Evolutionary conservation across 2,888 invertebrate species (phyloP).

Genomic region (Cenopis cana): DNA sequence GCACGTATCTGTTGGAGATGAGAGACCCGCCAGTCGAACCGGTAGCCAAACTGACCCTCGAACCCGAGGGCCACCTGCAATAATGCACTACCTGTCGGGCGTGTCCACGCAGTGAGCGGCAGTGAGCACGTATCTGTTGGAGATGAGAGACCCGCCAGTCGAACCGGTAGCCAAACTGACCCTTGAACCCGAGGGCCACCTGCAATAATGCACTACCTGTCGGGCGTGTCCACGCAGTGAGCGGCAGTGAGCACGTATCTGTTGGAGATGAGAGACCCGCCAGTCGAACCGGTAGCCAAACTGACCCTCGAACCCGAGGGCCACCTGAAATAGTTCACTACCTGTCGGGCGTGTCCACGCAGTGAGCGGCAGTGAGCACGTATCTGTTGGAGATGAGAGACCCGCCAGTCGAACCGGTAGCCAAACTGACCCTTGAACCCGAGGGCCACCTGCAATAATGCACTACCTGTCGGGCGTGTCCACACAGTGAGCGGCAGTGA

Average conservation of each 20-base stretch:
- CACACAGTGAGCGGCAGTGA: conserved; percentile 79
- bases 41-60: no score
- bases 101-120: no score
- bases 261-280: conserved; percentile 58
- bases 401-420: conserved; percentile 68
- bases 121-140: no score
- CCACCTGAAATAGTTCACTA: conserved; percentile 62
- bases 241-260: background rate
- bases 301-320: conserved; percentile 66
- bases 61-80: no score
- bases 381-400: conserved; percentile 68
- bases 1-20: conserved; percentile 64
- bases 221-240: background rate
- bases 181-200: conserved; percentile 74
- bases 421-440: conserved; percentile 61
- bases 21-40: conserved; percentile 76
- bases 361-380: conserved; percentile 77
- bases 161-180: conserved; percentile 59
- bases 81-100: no score
- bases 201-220: conserved; percentile 53
- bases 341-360: conserved; percentile 66
- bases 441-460: conserved; percentile 67
- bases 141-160: no score
- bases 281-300: conserved; percentile 54
- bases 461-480: conserved; percentile 59